Conservation (phyloP, 2,113 vertebrate genomes). For the Grus americana region DNA sequence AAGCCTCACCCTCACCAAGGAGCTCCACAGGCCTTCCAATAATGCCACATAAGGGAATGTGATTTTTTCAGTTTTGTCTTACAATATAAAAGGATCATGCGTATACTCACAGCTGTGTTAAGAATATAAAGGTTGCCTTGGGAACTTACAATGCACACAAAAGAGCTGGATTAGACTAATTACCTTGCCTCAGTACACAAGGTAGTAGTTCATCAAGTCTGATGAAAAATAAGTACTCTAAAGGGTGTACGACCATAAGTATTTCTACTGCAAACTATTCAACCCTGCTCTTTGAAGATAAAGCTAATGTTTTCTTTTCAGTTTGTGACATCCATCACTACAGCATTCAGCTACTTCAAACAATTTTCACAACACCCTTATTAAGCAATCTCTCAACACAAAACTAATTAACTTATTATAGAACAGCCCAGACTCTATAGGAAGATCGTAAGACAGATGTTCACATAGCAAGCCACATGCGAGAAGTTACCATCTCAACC, state of each 20-base stretch:
- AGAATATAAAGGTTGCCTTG: conserved; percentile 20
- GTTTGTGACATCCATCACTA: conserved; percentile 10
- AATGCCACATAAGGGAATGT: neutral
- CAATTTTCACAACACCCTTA: conserved; percentile 13
- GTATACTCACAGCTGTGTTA: neutral
- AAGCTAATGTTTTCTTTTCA: conserved; percentile 15
- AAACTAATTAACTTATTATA: conserved; percentile 25
- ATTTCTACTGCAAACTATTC: conserved; percentile 4
- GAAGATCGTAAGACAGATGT: neutral
- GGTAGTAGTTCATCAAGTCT: neutral
- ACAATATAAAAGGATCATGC: neutral
- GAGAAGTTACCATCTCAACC: neutral
- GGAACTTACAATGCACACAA: neutral
- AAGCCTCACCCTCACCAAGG: neutral
- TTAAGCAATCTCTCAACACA: conserved; percentile 27
- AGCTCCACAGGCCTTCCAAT: neutral
- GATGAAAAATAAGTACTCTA: conserved; percentile 20
- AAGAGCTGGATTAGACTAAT: conserved; percentile 26
- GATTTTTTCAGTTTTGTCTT: neutral
- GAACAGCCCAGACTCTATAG: neutral
- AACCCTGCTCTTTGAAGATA: neutral
- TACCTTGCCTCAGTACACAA: neutral
- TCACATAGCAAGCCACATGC: neutral
- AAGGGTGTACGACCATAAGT: neutral
- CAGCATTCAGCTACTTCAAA: conserved; percentile 39